Evolutionary conservation across 1,140 invertebrate genomes (phyloP).

Genomic region (Zaprionus ornatus): DNA sequence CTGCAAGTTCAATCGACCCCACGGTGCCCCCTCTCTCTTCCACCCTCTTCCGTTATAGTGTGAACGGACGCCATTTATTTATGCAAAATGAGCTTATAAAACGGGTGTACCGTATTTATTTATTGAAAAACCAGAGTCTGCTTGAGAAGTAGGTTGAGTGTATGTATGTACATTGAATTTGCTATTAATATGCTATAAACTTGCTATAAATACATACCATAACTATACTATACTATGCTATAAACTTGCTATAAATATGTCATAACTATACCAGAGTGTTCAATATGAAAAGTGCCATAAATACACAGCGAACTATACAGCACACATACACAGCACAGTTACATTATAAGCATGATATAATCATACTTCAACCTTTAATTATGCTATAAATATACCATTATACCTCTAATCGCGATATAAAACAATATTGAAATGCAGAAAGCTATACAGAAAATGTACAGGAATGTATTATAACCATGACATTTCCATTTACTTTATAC

Average conservation of each 20-base stretch:
- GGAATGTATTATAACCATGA: too few relatives aligned
- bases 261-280: not conserved
- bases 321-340: not conserved
- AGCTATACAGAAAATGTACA: too few relatives aligned
- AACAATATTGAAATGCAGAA: too few relatives aligned
- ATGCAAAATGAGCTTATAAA: not conserved
- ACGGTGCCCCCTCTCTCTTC: not conserved
- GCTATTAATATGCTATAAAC: not conserved
- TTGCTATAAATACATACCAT: not conserved
- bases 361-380: not conserved
- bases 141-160: not conserved
- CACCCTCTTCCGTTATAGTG: not conserved
- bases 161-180: not conserved
- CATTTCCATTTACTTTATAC: too few relatives aligned
- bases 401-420: too few relatives aligned
- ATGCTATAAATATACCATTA: not conserved
- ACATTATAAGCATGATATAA: not conserved
- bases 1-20: conserved; percentile 32
- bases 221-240: not conserved
- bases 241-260: not conserved
- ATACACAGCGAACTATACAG: not conserved
- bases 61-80: conserved; percentile 1
- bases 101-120: not conserved
- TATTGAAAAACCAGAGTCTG: not conserved
- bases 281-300: not conserved